Percentiles rank a stretch among this genome's conserved stretches.
Evolutionary conservation across 2,113 vertebrate genomes (phyloP).

Genomic region (Podilymbus podiceps): DNA sequence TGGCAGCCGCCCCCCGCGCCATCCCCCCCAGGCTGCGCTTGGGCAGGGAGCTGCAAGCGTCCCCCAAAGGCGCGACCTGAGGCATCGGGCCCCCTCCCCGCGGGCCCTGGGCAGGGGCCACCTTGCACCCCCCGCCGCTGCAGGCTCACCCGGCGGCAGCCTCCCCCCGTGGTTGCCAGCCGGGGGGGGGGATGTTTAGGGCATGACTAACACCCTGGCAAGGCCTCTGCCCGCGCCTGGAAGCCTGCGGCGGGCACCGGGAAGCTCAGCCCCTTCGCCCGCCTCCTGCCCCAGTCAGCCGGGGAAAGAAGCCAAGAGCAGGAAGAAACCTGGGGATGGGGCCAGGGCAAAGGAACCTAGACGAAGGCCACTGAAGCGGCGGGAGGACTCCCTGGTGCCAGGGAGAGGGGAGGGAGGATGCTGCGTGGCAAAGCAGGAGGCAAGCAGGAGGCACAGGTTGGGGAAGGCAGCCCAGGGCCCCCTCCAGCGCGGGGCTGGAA

Average conservation of each 20-base stretch:
- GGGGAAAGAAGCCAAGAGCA: neutral
- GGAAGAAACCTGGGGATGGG: neutral
- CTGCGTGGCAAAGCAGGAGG: slow-evolving; percentile 5
- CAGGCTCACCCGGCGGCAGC: neutral
- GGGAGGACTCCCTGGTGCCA: neutral
- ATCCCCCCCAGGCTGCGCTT: too few relatives aligned
- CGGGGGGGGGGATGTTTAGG: slow-evolving; percentile 54
- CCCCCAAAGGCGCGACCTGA: neutral
- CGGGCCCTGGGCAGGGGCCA: neutral
- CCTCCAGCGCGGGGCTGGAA: neutral
- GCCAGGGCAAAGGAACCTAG: neutral
- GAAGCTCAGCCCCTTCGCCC: slow-evolving; percentile 8
- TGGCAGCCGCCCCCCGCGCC: neutral
- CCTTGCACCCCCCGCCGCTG: neutral
- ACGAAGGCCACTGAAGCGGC: neutral
- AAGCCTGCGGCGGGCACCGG: neutral
- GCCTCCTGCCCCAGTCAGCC: neutral
- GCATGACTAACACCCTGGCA: slow-evolving; percentile 71
- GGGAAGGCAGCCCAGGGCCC: slow-evolving; percentile 23
- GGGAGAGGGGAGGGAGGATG: neutral
- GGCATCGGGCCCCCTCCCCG: neutral
- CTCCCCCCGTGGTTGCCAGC: slow-evolving; percentile 27
- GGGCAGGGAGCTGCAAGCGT: neutral
- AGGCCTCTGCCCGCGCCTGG: slow-evolving; percentile 40
- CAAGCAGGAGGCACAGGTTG: slow-evolving; percentile 29